Conservation (phyloP, 2,888 invertebrate species). For the Antheraea yamamai region DNA sequence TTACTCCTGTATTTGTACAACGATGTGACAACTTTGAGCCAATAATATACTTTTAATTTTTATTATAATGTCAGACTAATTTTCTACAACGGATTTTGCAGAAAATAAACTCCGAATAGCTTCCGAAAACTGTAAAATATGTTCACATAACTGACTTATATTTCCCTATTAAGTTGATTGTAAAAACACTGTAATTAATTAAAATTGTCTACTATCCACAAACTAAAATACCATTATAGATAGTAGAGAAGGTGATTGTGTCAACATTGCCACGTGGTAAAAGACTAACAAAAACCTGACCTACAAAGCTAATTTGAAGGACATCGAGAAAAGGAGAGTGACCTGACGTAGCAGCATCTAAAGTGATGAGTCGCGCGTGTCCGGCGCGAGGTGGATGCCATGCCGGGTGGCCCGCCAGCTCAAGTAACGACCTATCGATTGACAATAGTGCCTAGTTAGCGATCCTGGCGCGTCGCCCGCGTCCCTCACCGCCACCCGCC, state of each 20-base stretch:
- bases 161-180: neutral
- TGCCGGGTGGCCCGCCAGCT: conserved; percentile 52
- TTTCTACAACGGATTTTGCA: neutral
- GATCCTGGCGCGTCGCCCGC: conserved; percentile 52
- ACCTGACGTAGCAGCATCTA: conserved; percentile 80
- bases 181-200: neutral
- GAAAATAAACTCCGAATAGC: neutral
- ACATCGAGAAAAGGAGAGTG: conserved; percentile 83
- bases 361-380: conserved; percentile 81
- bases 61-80: neutral
- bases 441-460: conserved; percentile 81
- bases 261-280: conserved; percentile 78
- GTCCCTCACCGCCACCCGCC: conserved; percentile 36
- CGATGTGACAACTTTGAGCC: neutral
- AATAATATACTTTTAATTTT: neutral
- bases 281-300: conserved; percentile 77
- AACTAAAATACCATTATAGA: neutral
- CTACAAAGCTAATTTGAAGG: conserved; percentile 83
- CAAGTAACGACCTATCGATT: conserved; percentile 81
- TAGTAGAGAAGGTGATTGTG: conserved; percentile 38
- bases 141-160: neutral
- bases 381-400: conserved; percentile 52
- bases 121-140: neutral
- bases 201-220: neutral
- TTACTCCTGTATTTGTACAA: neutral